Percentiles rank a stretch among this genome's conserved stretches.
Conservation (phyloP, 1,140 invertebrate genomes). For the Hylaeus volcanicus region DNA sequence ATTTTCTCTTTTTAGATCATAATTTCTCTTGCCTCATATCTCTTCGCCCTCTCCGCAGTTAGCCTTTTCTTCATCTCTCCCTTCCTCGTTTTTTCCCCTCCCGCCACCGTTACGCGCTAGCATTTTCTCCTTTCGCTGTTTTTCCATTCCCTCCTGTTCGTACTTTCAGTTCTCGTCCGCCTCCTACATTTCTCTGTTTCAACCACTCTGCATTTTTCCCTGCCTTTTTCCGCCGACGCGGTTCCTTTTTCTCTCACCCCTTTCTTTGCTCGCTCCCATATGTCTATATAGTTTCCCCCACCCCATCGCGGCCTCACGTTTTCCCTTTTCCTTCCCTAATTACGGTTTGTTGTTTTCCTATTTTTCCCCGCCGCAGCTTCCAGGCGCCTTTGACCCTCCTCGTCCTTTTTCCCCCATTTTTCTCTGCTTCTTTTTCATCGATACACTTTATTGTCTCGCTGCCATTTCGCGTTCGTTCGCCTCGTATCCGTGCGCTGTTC, state of each 20-base stretch:
- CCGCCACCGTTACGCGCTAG: background rate
- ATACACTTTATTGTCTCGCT: background rate
- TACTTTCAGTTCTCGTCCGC: background rate
- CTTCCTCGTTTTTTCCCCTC: background rate
- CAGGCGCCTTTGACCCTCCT: background rate
- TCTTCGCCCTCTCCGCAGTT: constrained; percentile 16
- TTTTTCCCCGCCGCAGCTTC: background rate
- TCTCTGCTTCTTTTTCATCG: background rate
- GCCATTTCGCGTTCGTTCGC: background rate
- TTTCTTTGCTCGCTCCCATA: constrained; percentile 21
- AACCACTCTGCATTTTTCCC: constrained; percentile 14
- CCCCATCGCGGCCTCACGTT: background rate
- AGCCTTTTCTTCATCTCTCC: background rate
- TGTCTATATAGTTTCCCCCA: constrained; percentile 18
- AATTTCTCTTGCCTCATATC: constrained; percentile 41
- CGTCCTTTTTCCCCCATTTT: too few species aligned
- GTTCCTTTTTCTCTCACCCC: constrained; percentile 16
- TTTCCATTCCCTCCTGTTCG: too few species aligned
- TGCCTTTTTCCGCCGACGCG: background rate
- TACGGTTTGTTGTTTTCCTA: constrained; percentile 34
- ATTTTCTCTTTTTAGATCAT: constrained; percentile 25
- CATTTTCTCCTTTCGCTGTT: background rate
- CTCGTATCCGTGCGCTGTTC: background rate
- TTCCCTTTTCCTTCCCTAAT: constrained; percentile 18
- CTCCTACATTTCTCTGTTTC: constrained; percentile 33